Percentiles rank a stretch among this genome's conserved stretches.
Conservation (phyloP, 2,888 invertebrate genomes). For the Drosophila borborema region DNA sequence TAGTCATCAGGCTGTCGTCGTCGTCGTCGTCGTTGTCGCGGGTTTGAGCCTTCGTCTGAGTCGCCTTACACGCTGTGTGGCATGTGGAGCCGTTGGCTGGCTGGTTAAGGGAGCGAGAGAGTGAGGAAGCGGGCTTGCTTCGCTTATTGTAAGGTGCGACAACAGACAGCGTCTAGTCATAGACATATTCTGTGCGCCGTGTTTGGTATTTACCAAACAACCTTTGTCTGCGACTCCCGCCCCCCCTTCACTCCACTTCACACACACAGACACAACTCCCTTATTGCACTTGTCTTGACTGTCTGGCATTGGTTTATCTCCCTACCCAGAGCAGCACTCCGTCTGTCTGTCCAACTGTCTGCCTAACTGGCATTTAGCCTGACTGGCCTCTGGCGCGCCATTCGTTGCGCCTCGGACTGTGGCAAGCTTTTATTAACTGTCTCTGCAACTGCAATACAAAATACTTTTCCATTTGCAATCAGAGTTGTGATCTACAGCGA, state of each 20-base stretch:
- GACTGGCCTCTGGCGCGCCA: slow-evolving; percentile 28
- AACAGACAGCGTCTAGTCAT: slow-evolving; percentile 60
- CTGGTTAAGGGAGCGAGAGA: not conserved
- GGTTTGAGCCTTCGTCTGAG: slow-evolving; percentile 29
- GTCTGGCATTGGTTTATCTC: slow-evolving; percentile 55
- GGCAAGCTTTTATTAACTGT: slow-evolving; percentile 5
- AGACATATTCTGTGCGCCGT: slow-evolving; percentile 45
- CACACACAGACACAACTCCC: slow-evolving; percentile 1
- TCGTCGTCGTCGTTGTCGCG: slow-evolving; percentile 24
- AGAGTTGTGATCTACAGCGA: not conserved
- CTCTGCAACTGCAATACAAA: not conserved
- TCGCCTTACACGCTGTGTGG: slow-evolving; percentile 30
- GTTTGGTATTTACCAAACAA: slow-evolving; percentile 55
- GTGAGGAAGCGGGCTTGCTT: too few relatives aligned
- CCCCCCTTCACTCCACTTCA: slow-evolving; percentile 6
- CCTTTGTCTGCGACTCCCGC: slow-evolving; percentile 41
- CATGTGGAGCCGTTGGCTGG: not conserved
- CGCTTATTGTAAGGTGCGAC: slow-evolving; percentile 48
- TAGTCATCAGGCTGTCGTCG: slow-evolving; percentile 70
- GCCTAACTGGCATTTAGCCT: slow-evolving; percentile 44
- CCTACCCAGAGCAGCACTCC: not conserved
- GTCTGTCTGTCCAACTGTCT: slow-evolving; percentile 42
- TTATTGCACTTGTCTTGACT: slow-evolving; percentile 29
- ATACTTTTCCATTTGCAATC: slow-evolving; percentile 3
- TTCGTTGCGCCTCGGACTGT: slow-evolving; percentile 15